A percentile compares a stretch with the other conserved stretches of the same genome.
Conservation (phyloP, 2,113 vertebrate species). For the Asarcornis scutulata region DNA sequence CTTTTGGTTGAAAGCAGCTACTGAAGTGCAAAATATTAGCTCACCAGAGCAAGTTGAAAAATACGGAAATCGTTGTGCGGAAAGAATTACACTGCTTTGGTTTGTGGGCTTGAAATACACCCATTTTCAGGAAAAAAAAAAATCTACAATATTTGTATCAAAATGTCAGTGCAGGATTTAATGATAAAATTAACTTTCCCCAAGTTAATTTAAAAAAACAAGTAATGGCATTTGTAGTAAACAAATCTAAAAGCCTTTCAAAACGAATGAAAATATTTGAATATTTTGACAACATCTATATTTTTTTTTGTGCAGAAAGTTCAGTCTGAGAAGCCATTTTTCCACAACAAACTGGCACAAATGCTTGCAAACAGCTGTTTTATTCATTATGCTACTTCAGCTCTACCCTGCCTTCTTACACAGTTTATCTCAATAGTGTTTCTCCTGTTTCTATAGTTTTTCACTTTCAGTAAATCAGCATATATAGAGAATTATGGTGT, state of each 20-base stretch:
- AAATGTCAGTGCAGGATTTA: background rate
- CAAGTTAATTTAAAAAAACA: background rate
- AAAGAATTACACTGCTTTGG: background rate
- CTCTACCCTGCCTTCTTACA: background rate
- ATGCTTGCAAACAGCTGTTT: background rate
- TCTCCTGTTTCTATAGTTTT: background rate
- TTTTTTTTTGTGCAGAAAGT: background rate
- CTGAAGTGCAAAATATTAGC: background rate
- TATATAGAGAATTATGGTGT: background rate
- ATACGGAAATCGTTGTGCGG: background rate
- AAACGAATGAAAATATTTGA: background rate
- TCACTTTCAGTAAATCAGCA: background rate
- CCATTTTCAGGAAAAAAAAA: background rate
- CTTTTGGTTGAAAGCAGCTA: background rate
- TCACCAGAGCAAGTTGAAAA: background rate
- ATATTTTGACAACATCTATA: background rate
- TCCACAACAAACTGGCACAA: background rate
- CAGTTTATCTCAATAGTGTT: background rate
- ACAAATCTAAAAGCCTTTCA: background rate
- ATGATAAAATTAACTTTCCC: background rate
- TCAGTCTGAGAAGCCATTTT: background rate
- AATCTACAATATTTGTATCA: background rate
- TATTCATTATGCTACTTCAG: background rate
- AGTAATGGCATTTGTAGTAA: background rate
- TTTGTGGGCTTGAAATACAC: background rate